Conservation (phyloP, 1,140 invertebrate genomes). For the Scaptomyza montana region DNA sequence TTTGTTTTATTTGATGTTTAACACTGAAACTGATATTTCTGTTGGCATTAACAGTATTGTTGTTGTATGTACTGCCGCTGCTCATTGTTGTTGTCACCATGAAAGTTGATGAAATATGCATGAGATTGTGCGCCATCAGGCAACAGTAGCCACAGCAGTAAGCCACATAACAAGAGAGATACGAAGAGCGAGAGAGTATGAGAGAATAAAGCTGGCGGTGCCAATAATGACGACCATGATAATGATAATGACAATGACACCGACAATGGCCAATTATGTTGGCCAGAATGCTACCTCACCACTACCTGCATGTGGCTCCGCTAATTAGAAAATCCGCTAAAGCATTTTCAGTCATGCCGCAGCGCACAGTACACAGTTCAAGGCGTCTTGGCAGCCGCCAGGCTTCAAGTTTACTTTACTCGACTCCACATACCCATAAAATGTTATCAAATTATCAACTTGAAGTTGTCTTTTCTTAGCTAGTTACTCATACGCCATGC, state of each 20-base stretch:
- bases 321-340: slow-evolving; percentile 45
- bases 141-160: neutral
- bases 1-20: slow-evolving; percentile 71
- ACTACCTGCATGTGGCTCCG: neutral
- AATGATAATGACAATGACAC: slow-evolving; percentile 71
- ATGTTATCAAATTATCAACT: neutral
- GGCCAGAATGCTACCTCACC: slow-evolving; percentile 24
- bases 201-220: slow-evolving; percentile 13
- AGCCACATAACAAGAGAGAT: neutral
- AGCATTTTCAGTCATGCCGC: slow-evolving; percentile 13
- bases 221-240: slow-evolving; percentile 65
- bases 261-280: slow-evolving; percentile 72
- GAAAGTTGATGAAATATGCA: slow-evolving; percentile 74
- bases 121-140: slow-evolving; percentile 36
- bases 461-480: neutral
- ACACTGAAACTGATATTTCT: slow-evolving; percentile 48
- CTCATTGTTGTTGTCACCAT: slow-evolving; percentile 26
- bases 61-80: slow-evolving; percentile 5
- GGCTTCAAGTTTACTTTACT: slow-evolving; percentile 5
- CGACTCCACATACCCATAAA: neutral
- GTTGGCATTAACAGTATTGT: slow-evolving; percentile 20
- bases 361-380: slow-evolving; percentile 2
- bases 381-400: slow-evolving; percentile 23
- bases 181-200: no score
- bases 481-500: slow-evolving; percentile 13